Base-by-base conservation (phyloP, 2,888 invertebrate genomes). In the Orchesella flavescens region DNA sequence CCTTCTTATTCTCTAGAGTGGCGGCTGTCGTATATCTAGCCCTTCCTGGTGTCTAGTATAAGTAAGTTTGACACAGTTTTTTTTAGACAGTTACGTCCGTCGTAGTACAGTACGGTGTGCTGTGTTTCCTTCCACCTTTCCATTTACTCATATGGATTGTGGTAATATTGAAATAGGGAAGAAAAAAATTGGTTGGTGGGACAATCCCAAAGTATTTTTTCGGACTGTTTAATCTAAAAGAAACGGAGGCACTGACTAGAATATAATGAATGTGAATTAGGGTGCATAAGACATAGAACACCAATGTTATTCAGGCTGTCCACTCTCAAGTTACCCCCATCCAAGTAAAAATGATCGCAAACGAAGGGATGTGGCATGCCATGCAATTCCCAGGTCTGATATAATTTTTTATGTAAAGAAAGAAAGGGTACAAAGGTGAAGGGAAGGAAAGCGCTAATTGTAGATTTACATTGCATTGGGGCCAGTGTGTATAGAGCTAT, bases 61-160 rank as follows among this genome's bases (percentile, higher is more conserved):
- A 57, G n/a, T 10, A 57, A 57, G 10, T 57, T 57, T 57, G 57
- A 57, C 57, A 57, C 57, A 57, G 57, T 57, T 57, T 57, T 57
- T 57, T 57, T 19, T 21, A 57, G 57, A 17, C 57, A 19, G 57
- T 57, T 57, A 57, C 57, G 19, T 34, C 34, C 34, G 34, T n/a
- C n/a, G n/a, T n/a, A n/a, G n/a, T n/a, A n/a, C n/a, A n/a, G n/a
- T n/a, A n/a, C n/a, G n/a, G n/a, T n/a, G n/a, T 53, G 53, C n/a
- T 53, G 10, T 12, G 15, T 53, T n/a, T 13, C 53, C 53, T 57
- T 21, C 57, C 4, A 57, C 57, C 21, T 57, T 21, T 57, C 10
- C 17, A 1, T 57, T 19, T 21, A 17, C 17, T n/a, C n/a, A n/a
- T 10, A 57, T n/a, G 17, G 57, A 21, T 57, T 17, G 1, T 4